phyloP scores from a whole-genome alignment of 2,888 invertebrate genomes.

The Drosophila cognata region DNA sequence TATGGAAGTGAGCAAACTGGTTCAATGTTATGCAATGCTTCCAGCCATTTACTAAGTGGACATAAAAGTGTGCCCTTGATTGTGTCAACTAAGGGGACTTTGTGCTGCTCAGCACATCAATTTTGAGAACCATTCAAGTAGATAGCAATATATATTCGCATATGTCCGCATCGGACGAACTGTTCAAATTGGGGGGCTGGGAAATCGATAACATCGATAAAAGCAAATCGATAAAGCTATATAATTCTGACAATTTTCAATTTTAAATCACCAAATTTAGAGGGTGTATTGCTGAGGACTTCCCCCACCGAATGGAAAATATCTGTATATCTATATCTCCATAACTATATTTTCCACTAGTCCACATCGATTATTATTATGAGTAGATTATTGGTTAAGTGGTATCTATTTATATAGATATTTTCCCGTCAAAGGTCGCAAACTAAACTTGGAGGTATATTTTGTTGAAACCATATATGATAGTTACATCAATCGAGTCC shows the following conservation, averaged over 20 bases:
- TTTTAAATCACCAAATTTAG: background rate
- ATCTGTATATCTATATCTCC: background rate
- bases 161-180: background rate
- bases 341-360: background rate
- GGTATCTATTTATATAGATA: background rate
- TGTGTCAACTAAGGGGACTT: background rate
- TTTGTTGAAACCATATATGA: background rate
- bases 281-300: background rate
- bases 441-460: background rate
- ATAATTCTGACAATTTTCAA: background rate
- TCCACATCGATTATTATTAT: background rate
- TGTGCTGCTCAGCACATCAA: background rate
- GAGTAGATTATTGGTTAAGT: background rate
- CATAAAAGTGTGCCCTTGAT: background rate
- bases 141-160: background rate
- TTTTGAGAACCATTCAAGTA: background rate
- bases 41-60: background rate
- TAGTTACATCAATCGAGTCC: background rate
- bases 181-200: background rate
- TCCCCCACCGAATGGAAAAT: background rate
- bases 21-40: background rate
- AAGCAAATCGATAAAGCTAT: background rate
- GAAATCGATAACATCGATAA: background rate
- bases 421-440: background rate
- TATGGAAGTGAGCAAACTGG: background rate